These are phyloP conservation scores for Ips typographus DNA, from an alignment of 1,140 invertebrate genomes.

Conservation along the genomic window DNA sequence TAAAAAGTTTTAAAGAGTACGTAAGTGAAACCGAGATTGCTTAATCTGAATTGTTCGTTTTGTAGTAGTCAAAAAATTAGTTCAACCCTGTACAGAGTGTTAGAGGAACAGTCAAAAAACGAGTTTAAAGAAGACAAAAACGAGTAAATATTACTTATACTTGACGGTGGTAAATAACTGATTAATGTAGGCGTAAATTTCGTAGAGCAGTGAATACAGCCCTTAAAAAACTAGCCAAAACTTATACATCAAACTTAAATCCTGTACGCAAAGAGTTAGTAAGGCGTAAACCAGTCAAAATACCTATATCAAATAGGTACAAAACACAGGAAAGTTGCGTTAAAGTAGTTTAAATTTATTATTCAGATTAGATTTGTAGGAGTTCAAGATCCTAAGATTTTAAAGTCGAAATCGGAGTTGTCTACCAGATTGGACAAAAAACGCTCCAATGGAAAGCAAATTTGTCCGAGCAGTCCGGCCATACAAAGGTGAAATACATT, in stretches of 20 bases:
- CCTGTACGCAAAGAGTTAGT: background rate
- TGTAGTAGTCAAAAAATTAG: too few species aligned
- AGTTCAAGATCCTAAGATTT: background rate
- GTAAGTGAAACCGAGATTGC: too few species aligned
- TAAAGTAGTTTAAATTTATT: background rate
- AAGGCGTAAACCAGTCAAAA: background rate
- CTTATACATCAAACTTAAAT: background rate
- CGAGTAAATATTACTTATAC: too few species aligned
- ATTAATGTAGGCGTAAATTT: background rate
- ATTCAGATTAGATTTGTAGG: background rate
- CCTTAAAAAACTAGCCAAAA: slow-evolving; percentile 15
- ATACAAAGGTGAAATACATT: background rate
- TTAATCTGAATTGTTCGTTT: too few species aligned
- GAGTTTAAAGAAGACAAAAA: too few species aligned
- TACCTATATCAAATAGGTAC: background rate
- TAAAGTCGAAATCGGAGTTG: slow-evolving; percentile 1
- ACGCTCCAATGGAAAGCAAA: background rate
- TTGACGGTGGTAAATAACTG: too few species aligned
- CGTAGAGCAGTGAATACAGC: slow-evolving; percentile 8
- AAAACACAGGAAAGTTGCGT: too few species aligned
- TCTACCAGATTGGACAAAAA: background rate
- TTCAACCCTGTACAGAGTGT: too few species aligned
- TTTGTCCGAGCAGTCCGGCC: background rate
- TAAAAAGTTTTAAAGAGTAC: too few species aligned
- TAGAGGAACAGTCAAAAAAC: too few species aligned